These are phyloP conservation scores for Noctua janthina DNA, from an alignment of 2,888 invertebrate genomes.

Conservation along the genomic window DNA sequence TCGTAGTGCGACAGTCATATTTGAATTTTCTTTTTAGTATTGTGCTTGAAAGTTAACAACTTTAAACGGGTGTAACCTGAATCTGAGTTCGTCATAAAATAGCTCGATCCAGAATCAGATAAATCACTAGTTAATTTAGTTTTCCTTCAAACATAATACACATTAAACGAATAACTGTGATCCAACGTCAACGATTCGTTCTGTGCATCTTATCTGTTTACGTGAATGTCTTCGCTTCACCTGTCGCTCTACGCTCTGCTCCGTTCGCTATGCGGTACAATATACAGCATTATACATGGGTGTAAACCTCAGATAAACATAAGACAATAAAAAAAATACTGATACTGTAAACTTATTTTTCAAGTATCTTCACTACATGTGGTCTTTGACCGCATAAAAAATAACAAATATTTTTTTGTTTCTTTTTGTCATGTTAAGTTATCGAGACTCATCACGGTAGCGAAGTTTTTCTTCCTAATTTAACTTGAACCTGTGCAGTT, in stretches of 20 bases:
- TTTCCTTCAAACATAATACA: slow-evolving; percentile 6
- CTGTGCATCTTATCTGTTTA: slow-evolving; percentile 57
- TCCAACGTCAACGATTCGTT: slow-evolving; percentile 64
- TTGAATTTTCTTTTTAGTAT: not conserved
- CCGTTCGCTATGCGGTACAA: slow-evolving; percentile 16
- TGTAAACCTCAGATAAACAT: not conserved
- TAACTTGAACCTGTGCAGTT: not conserved
- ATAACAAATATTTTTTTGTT: no score
- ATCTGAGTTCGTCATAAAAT: not conserved
- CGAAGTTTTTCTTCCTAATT: not conserved
- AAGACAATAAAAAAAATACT: not conserved
- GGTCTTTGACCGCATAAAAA: not conserved
- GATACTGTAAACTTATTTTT: not conserved
- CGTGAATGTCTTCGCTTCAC: slow-evolving; percentile 49
- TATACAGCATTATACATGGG: slow-evolving; percentile 5
- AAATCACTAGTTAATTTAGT: not conserved
- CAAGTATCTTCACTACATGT: not conserved
- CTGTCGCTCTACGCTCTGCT: slow-evolving; percentile 21
- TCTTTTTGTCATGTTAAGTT: not conserved
- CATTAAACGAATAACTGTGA: slow-evolving; percentile 40
- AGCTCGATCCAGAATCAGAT: not conserved
- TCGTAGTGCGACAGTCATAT: slow-evolving; percentile 1
- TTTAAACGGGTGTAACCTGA: not conserved
- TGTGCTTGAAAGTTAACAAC: slow-evolving; percentile 9
- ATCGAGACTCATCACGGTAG: not conserved